Percentiles rank a stretch among this genome's conserved stretches.
phyloP scores from a whole-genome alignment of 1,140 invertebrate species.

The Diploscapter pachys region DNA sequence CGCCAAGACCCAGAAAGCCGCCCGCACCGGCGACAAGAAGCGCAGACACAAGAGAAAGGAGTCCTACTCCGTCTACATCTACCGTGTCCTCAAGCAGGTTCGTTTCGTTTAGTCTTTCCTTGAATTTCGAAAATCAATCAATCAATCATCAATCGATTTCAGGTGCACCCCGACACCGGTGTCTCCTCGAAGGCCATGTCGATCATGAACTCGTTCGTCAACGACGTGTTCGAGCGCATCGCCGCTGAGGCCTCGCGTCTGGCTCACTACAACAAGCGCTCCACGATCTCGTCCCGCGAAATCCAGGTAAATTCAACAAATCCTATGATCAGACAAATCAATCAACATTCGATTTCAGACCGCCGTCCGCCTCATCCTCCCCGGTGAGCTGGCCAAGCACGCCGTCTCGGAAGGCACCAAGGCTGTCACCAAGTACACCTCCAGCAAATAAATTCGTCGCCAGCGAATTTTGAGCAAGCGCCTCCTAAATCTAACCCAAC shows the following conservation, averaged over 20 bases:
- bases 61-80: slow-evolving; percentile 55
- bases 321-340: no score
- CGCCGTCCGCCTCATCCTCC: slow-evolving; percentile 60
- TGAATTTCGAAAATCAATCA: not conserved
- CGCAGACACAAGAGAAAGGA: slow-evolving; percentile 60
- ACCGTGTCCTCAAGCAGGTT: slow-evolving; percentile 59
- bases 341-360: slow-evolving; percentile 43
- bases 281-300: slow-evolving; percentile 61
- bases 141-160: not conserved
- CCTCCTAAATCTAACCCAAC: slow-evolving; percentile 34
- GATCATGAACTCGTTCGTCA: slow-evolving; percentile 71
- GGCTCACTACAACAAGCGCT: slow-evolving; percentile 71
- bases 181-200: slow-evolving; percentile 66
- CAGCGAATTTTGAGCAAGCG: not conserved
- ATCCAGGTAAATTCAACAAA: slow-evolving; percentile 39
- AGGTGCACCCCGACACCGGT: slow-evolving; percentile 60
- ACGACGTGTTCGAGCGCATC: slow-evolving; percentile 70
- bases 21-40: slow-evolving; percentile 61
- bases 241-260: slow-evolving; percentile 70
- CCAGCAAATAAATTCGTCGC: slow-evolving; percentile 29
- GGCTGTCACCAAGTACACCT: slow-evolving; percentile 40
- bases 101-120: slow-evolving; percentile 26
- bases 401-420: slow-evolving; percentile 37
- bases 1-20: slow-evolving; percentile 62
- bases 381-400: slow-evolving; percentile 45